Conservation (phyloP, 2,113 vertebrate species). For the Rhinogobius similis region DNA sequence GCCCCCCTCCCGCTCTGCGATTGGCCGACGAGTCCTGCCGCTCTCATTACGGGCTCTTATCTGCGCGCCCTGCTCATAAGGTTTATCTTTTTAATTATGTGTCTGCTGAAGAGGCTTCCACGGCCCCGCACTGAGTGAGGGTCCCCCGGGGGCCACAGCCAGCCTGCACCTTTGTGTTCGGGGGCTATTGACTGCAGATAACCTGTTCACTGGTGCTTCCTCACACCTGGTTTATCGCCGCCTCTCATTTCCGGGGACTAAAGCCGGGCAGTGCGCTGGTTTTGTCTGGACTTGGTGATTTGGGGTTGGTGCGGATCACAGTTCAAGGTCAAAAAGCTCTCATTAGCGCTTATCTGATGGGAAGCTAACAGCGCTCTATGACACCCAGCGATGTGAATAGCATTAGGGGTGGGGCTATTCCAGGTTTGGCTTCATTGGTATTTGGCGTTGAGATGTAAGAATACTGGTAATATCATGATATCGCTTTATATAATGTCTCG, state of each 20-base stretch:
- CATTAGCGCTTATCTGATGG: constrained; percentile 12
- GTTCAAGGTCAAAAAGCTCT: constrained; percentile 45
- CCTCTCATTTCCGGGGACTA: background rate
- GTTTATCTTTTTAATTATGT: constrained; percentile 78
- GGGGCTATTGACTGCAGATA: constrained; percentile 45
- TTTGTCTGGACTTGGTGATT: background rate
- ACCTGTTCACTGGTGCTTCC: constrained; percentile 32
- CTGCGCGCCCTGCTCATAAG: constrained; percentile 62
- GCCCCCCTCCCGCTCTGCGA: constrained; percentile 32
- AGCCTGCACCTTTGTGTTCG: constrained; percentile 47
- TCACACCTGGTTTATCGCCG: constrained; percentile 27
- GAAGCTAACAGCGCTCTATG: background rate
- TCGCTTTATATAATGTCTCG: background rate
- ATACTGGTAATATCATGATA: background rate
- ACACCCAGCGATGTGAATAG: background rate
- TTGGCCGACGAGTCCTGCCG: constrained; percentile 43
- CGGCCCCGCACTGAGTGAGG: constrained; percentile 2
- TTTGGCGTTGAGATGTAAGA: background rate
- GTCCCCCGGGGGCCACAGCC: constrained; percentile 21
- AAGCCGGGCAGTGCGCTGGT: background rate
- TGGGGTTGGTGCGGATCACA: constrained; percentile 13
- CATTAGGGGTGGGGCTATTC: background rate
- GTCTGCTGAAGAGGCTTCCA: constrained; percentile 52
- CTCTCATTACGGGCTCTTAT: constrained; percentile 72
- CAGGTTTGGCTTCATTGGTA: background rate